Percentiles rank a stretch among this genome's conserved stretches.
Conservation (phyloP, 2,888 invertebrate species). For the Odontocolon sp. region DNA sequence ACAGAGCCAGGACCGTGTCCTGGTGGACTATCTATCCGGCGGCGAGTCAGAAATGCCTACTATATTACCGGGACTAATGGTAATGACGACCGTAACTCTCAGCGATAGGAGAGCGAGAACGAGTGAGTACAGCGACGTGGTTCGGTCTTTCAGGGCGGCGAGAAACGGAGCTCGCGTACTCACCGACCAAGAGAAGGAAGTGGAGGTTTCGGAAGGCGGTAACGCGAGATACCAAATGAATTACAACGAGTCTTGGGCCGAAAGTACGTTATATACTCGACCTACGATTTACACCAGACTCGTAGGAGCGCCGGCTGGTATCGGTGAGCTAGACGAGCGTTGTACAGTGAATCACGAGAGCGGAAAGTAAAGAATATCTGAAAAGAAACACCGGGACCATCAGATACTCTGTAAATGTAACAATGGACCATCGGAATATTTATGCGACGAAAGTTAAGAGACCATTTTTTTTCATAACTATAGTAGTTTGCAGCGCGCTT, state of each 20-base stretch:
- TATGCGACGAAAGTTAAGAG: background rate
- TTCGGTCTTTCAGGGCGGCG: background rate
- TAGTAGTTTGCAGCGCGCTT: too few species aligned
- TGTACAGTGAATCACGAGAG: constrained; percentile 34
- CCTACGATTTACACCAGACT: constrained; percentile 19
- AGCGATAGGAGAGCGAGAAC: constrained; percentile 65
- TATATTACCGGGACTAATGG: constrained; percentile 73
- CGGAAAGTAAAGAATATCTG: constrained; percentile 11
- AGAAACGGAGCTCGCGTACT: constrained; percentile 25
- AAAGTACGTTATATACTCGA: constrained; percentile 15
- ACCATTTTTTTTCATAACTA: background rate
- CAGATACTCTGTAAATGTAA: background rate
- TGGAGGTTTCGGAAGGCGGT: constrained; percentile 29
- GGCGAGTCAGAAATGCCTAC: constrained; percentile 62
- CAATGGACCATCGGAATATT: background rate
- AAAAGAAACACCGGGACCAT: background rate
- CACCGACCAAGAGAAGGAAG: constrained; percentile 33
- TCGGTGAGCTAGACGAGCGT: constrained; percentile 21
- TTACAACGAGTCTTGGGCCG: constrained; percentile 59
- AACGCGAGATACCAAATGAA: constrained; percentile 67
- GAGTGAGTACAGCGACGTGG: constrained; percentile 21
- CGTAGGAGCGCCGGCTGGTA: constrained; percentile 4
- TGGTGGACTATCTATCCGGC: constrained; percentile 56
- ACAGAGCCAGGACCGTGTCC: constrained; percentile 30
- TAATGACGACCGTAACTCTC: constrained; percentile 76